Evolutionary conservation across 92 coral and sea anemone species (phyloP), one percentile per base, ranked within the genome.

Genomic region (Epizoanthus rinbou): DNA sequence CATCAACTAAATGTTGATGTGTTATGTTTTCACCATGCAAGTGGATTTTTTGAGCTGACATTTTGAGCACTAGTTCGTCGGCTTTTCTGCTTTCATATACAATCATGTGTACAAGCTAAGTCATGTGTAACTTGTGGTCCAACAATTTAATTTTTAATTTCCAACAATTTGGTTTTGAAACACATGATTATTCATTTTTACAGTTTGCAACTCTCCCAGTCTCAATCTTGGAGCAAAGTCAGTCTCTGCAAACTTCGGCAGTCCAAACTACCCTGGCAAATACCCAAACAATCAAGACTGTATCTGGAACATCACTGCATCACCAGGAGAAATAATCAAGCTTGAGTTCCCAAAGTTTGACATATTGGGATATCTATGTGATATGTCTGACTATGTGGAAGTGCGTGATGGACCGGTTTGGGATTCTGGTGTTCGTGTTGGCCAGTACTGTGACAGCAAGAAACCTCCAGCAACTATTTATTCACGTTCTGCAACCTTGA

Each of bases 261-360:
- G 81, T 31, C 69, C 81, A 56, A 58, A 58, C 54, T 37, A 58
- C 37, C 81, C 81, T 1, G 23, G 39, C 17, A 75, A 58, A 9
- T 75, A 75, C 35, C 81, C 81, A 53, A 3, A 31, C 8, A 33
- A 75, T 0, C 54, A 28, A 22, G 43, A 31, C 2, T 75, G 81
- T 35, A 47, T 75, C 22, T 75, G 81, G 81, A 75, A 75, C 81
- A 75, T 75, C 11, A 75, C 81, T 33, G 81, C 81, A 6, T 25
- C 81, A 9, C 10, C 24, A 15, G 65, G 81, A 75, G 8, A 75
- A 75, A 6, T 75, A 18, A 75, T 75, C 54, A 75, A 58, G 68
- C 69, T 75, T n/a, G 68, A 53, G 41, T 75, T 75, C 14, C 37
- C 58, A 52, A 24, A 25, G 0, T 75, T 75, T 37, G 4, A 57